Conservation (phyloP, 2,113 vertebrate species). For the Monarcha castaneiventris region DNA sequence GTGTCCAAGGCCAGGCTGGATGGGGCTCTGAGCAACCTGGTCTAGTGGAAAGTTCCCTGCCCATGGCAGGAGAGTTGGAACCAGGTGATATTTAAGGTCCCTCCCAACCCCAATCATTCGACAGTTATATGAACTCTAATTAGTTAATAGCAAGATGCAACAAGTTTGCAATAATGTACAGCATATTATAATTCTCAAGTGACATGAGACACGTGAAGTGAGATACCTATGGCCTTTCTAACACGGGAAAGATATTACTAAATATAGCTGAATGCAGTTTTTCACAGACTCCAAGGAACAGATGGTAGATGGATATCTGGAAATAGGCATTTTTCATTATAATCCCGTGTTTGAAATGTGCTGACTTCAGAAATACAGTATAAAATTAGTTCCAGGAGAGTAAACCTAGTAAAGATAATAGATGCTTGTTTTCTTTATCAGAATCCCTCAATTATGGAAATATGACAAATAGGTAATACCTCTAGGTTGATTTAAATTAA, state of each 20-base stretch:
- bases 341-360: background rate
- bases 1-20: background rate
- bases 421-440: background rate
- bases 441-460: background rate
- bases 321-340: background rate
- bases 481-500: background rate
- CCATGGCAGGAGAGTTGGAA: background rate
- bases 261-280: background rate
- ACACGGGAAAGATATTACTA: background rate
- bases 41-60: background rate
- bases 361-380: background rate
- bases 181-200: background rate
- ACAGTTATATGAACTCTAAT: background rate
- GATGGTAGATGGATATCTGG: background rate
- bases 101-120: accelerated
- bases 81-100: background rate
- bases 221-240: background rate
- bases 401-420: background rate
- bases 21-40: background rate
- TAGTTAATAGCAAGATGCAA: background rate
- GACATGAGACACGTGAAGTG: background rate
- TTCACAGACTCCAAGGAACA: background rate
- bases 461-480: background rate
- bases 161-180: background rate
- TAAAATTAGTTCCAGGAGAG: background rate